Conservation (phyloP, 2,888 invertebrate genomes). For the Subacronicta megacephala region DNA sequence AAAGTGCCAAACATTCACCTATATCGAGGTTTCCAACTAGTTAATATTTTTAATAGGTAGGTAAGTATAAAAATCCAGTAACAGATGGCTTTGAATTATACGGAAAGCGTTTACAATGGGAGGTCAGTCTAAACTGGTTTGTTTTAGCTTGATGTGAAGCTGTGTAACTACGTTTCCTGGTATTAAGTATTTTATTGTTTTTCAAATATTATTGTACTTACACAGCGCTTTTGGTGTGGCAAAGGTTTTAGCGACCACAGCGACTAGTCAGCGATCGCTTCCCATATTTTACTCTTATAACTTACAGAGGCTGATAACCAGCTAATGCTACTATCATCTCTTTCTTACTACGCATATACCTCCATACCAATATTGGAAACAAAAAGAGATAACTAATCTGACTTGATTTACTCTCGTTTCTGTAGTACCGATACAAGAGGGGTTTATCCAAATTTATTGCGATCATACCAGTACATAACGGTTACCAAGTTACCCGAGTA, state of each 20-base stretch:
- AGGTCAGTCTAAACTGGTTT: too few relatives aligned
- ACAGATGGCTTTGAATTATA: too few relatives aligned
- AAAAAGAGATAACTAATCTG: slow-evolving; percentile 62
- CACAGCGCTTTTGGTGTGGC: too few relatives aligned
- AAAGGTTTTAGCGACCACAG: slow-evolving; percentile 6
- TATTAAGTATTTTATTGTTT: too few relatives aligned
- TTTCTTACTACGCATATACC: slow-evolving; percentile 15
- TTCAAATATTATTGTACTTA: too few relatives aligned
- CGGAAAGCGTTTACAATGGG: too few relatives aligned
- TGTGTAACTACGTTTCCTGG: too few relatives aligned
- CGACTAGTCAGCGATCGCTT: slow-evolving; percentile 13
- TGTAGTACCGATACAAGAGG: slow-evolving; percentile 44
- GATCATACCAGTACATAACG: slow-evolving; percentile 49
- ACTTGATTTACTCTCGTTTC: slow-evolving; percentile 66
- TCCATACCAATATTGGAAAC: slow-evolving; percentile 52
- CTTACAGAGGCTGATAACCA: slow-evolving; percentile 29
- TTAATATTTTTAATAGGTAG: too few relatives aligned
- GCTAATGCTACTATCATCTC: slow-evolving; percentile 33
- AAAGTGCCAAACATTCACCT: too few relatives aligned
- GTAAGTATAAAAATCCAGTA: too few relatives aligned
- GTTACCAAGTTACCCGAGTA: slow-evolving; percentile 48
- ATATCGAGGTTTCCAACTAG: too few relatives aligned
- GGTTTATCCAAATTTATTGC: slow-evolving; percentile 65
- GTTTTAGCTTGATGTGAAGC: too few relatives aligned
- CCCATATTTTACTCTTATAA: slow-evolving; percentile 33